Evolutionary conservation across 37 sponge, comb jelly and placozoan genomes (phyloP), one percentile per base, ranked within the genome.

Genomic region (Axinella damicornis): DNA sequence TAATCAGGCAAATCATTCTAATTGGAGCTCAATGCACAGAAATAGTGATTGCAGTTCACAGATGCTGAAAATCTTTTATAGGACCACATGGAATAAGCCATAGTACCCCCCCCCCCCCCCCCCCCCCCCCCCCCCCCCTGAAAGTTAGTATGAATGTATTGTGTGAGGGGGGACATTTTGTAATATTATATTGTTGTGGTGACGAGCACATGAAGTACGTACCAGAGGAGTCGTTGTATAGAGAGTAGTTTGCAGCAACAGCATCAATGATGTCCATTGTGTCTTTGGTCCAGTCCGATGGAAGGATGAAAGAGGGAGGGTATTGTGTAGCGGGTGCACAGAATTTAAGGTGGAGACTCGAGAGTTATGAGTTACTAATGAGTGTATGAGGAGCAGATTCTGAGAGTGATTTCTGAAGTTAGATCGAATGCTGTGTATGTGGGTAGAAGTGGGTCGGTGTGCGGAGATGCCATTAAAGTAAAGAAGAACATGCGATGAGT

Each of bases 211-310:
- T 13, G 21, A 60, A 19, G 46, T n/a, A 27, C 67, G 28, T 69
- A 91, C 86, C 82, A 61, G 78, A 69, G 14, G 83, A 71, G 52
- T 83, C 79, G 59, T 53, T 82, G 73, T 86, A 86, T 22, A 77
- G 60, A 32, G 75, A 73, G 79, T 82, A 86, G 30, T 57, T 39
- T 2, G 36, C 34, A 18, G 78, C 71, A 28, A 65, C 57, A 40
- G 30, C 70, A 67, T 79, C 78, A 9, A 82, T 63, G 59, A 77
- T 32, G 57, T 87, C 78, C 73, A 91, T 20, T 17, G 68, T 59
- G 6, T 27, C 53, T 13, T 82, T 55, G 40, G 83, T 83, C 74
- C 55, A 53, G 52, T 71, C 75, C 80, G 84, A 5, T 53, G 74
- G 58, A 46, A 67, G 74, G 35, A n/a, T 67, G 19, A 9, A 12